Percentiles rank a stretch among this genome's conserved stretches.
phyloP scores from a whole-genome alignment of 2,797 vertebrate genomes.

The Salmo trutta region DNA sequence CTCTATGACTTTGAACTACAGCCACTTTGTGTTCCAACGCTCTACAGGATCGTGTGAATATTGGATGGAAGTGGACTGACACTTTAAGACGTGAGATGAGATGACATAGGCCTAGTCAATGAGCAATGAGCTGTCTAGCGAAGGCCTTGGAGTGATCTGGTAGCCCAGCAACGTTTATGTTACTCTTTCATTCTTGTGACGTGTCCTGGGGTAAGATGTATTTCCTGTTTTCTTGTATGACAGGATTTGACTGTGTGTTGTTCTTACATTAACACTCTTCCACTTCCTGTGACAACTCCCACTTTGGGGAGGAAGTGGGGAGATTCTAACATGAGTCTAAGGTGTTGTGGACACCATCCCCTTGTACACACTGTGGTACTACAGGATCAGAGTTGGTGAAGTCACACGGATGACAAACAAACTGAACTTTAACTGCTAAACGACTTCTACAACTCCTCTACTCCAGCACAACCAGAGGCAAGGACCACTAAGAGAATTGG shows the following conservation, averaged over 20 bases:
- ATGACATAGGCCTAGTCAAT: neutral
- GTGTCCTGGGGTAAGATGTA: no score
- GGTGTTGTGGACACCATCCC: no score
- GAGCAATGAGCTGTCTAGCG: neutral
- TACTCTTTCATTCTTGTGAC: no score
- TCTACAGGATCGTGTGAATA: neutral
- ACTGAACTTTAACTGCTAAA: neutral
- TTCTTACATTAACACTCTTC: neutral
- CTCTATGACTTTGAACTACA: neutral
- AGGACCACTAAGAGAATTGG: no score
- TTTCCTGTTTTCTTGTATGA: neutral
- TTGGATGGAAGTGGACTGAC: neutral
- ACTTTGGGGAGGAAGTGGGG: neutral
- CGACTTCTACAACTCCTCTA: no score
- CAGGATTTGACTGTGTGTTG: neutral
- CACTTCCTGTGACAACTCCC: neutral
- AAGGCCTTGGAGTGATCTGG: neutral
- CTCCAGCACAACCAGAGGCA: no score
- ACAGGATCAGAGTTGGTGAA: neutral
- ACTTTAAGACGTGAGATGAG: neutral
- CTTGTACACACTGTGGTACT: no score
- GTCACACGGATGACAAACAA: neutral
- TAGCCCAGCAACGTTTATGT: no score
- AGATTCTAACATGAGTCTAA: no score
- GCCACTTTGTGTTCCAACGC: neutral